Base-by-base conservation (phyloP, 1,140 invertebrate species). In the Drosophila aff. region DNA sequence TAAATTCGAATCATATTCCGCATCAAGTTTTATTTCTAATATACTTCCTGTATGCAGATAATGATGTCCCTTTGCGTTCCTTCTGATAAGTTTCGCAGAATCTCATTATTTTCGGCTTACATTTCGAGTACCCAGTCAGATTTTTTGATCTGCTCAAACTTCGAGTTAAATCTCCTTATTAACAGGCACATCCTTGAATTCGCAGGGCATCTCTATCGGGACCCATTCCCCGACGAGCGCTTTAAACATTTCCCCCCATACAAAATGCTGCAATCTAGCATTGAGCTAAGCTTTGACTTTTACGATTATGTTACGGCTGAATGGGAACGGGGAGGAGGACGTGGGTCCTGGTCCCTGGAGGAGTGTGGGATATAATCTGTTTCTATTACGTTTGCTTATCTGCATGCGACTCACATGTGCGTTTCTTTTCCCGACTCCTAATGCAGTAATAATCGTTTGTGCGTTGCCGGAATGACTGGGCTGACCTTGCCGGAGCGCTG, bases 371-470 rank as follows among this genome's bases (percentile, higher is more conserved):
- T 47, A 78, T 84, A 89, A 90, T 83, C 85, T 90, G 78, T 75
- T 89, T 90, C 78, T 90, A 85, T 81, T 82, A 82, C 79, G 68
- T 86, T 89, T 81, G 78, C 81, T 90, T 90, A 89, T 89, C 84
- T 89, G 84, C 84, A 89, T 87, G 68, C 55, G 80, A 49, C 72
- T 82, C 62, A 65, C 60, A 79, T 65, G 66, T 74, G 75, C 47
- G 49, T 28, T 47, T 26, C 60, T 40, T 53, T 57, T 38, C 18
- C 61, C 76, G 69, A 61, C 47, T 64, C 59, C 58, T 84, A 79
- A 81, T 87, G 85, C 81, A 89, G 84, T 90, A 89, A 89, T 85
- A 89, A 89, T 89, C 84, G 87, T 89, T 89, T 89, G 84, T 90
- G 77, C 81, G 77, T 81, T 90, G 78, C 63, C 79, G 46, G 67